Conservation (phyloP, 2,113 vertebrate species). For the Microtus pennsylvanicus region DNA sequence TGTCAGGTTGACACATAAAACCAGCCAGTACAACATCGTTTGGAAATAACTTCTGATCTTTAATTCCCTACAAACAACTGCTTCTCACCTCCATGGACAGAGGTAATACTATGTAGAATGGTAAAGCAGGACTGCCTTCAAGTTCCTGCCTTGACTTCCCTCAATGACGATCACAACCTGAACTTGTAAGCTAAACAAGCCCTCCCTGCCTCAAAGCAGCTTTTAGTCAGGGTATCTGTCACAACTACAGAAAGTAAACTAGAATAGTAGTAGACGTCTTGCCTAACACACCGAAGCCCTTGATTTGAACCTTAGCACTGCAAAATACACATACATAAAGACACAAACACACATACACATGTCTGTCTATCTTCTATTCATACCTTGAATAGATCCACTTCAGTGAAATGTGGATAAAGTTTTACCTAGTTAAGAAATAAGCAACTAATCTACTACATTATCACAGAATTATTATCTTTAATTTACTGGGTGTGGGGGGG, state of each 20-base stretch:
- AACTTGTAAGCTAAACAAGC: background rate
- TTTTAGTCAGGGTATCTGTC: background rate
- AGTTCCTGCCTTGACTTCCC: background rate
- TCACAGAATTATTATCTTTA: background rate
- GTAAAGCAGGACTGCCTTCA: background rate
- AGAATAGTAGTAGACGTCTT: background rate
- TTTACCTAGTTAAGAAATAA: too few relatives aligned
- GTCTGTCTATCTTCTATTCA: background rate
- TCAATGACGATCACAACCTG: background rate
- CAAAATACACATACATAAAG: background rate
- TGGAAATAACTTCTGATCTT: background rate
- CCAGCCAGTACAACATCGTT: background rate
- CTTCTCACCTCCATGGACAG: background rate
- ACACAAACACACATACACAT: background rate
- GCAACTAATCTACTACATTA: too few relatives aligned
- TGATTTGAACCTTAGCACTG: background rate
- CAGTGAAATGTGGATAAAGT: too few relatives aligned
- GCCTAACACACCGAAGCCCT: background rate
- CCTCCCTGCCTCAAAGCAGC: background rate
- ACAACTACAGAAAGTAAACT: background rate
- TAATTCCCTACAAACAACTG: background rate
- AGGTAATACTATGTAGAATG: background rate
- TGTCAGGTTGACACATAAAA: too few relatives aligned
- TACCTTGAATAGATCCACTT: background rate
- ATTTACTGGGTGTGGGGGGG: constrained; percentile 4